Base-by-base conservation (phyloP, 2,888 invertebrate species). In the Tetropium fuscum region DNA sequence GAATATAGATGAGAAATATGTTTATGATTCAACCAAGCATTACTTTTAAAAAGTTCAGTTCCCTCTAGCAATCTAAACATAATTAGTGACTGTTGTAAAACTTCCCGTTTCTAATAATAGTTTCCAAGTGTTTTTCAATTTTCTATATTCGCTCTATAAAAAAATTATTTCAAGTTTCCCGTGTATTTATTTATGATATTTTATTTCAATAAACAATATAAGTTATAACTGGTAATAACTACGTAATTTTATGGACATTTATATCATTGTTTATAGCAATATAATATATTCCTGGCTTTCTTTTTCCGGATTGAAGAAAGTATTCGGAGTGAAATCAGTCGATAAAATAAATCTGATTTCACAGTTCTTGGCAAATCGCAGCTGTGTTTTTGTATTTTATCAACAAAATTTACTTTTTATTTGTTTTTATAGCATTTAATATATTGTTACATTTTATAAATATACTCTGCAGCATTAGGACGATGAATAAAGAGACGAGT, bases 31-130 rank as follows among this genome's bases (percentile, higher is more conserved):
- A 19, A n/a, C 19, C 11, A 16, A 45, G 2, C 7, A 34, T 3
- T n/a, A 16, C 22, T 48, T 51, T 49, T 40, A 27, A 40, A 51
- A 51, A 51, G 51, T 51, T 51, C 51, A 51, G 36, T 40, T 38
- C 40, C 51, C 51, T 36, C 22, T 51, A 11, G 27, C 40, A 51
- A 51, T 15, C 40, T 22, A 51, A 51, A 40, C 40, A 51, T 51
- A 51, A 51, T 51, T 51, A 51, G 51, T 38, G 36, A 40, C 16
- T 51, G 27, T 11, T 48, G 18, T 51, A 51, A 38, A 15, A 51
- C 51, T 51, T 51, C 51, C 51, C 51, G 38, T 8, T 51, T 51
- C 51, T 51, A 51, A 25, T 20, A 51, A 40, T 51, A 51, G 16
- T 15, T 10, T 30, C 36, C 18, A 48, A 20, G 51, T 40, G 25